Conservation (phyloP, 92 coral and sea anemone species). For the Heliopora coerulea region DNA sequence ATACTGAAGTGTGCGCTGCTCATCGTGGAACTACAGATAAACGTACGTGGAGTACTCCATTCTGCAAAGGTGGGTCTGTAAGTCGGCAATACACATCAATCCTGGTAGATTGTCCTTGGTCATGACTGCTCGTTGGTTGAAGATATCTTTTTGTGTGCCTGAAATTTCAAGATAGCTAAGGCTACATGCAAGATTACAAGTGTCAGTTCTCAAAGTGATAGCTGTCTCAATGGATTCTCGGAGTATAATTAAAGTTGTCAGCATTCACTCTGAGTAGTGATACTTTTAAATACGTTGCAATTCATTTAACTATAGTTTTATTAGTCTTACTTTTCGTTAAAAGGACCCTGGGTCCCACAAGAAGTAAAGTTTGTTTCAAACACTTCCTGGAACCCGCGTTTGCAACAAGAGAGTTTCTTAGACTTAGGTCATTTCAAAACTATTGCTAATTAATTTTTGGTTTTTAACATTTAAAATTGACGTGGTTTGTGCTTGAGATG, state of each 20-base stretch:
- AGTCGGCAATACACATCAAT: constrained; percentile 15
- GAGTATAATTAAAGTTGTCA: not conserved
- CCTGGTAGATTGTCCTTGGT: not conserved
- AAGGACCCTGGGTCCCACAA: not conserved
- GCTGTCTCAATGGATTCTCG: not conserved
- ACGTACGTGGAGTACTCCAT: constrained; percentile 29
- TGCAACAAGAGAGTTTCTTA: not conserved
- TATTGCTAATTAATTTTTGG: not conserved
- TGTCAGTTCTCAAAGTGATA: not conserved
- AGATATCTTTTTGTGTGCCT: not conserved
- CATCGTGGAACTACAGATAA: constrained; percentile 7
- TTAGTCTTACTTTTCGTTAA: not conserved
- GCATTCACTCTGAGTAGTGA: not conserved
- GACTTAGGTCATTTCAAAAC: not conserved
- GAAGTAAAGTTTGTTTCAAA: too few species aligned
- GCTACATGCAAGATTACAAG: not conserved
- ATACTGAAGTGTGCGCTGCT: constrained; percentile 19
- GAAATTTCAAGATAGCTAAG: not conserved
- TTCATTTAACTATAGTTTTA: not conserved
- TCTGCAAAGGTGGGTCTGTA: constrained; percentile 49
- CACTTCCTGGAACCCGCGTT: not conserved
- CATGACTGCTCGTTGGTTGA: not conserved
- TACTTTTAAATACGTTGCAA: not conserved
- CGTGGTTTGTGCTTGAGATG: not conserved
- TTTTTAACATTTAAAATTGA: constrained; percentile 1